Percentiles rank a stretch among this genome's conserved stretches.
Evolutionary conservation across 2,113 vertebrate species (phyloP).

Genomic region (Actenoides hombroni): DNA sequence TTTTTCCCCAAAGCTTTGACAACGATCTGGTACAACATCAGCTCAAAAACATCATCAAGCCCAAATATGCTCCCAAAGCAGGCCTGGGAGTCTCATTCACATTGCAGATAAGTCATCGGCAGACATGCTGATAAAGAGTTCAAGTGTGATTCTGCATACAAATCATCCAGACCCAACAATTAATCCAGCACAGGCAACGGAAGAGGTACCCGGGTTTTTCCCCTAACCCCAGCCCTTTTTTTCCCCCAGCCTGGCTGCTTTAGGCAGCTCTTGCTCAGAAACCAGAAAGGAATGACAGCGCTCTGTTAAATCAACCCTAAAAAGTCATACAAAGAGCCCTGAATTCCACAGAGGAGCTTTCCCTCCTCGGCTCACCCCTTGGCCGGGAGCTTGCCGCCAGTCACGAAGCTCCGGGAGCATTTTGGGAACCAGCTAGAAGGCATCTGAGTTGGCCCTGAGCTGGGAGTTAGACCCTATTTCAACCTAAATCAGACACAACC

Average conservation of each 20-base stretch:
- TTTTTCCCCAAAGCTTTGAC: neutral
- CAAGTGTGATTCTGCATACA: conserved; percentile 35
- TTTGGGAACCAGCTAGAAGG: neutral
- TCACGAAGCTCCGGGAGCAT: neutral
- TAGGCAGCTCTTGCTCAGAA: neutral
- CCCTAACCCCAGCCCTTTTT: neutral
- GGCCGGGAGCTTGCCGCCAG: neutral
- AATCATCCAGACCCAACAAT: neutral
- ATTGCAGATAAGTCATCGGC: conserved; percentile 25
- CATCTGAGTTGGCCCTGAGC: neutral
- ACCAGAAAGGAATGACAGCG: neutral
- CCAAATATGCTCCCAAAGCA: neutral
- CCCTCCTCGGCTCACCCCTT: neutral
- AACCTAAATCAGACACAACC: neutral
- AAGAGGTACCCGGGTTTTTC: neutral
- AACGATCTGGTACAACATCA: neutral
- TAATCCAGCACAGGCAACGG: neutral
- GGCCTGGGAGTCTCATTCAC: conserved; percentile 30
- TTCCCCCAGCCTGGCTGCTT: neutral
- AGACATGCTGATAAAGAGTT: conserved; percentile 34
- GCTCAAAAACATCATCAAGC: neutral
- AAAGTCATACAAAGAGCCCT: neutral
- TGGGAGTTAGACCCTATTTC: neutral
- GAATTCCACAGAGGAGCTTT: neutral
- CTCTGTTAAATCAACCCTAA: neutral